Evolutionary conservation across 2,888 invertebrate species (phyloP), one percentile per base, ranked within the genome.

Genomic region (Apamea crenata): DNA sequence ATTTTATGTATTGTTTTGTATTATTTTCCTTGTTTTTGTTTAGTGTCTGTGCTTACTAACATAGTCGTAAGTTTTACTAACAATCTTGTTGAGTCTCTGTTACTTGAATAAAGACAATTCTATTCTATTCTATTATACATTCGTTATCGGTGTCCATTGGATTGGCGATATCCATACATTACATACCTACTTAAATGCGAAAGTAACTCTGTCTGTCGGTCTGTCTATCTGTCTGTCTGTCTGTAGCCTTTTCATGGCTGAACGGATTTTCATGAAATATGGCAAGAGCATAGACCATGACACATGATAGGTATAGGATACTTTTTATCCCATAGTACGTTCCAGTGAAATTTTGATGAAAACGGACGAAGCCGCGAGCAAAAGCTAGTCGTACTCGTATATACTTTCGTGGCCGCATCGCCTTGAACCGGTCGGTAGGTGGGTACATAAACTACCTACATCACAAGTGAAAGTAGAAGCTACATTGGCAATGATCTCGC

Each of bases 401-500:
- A n/a, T 44, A 65, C 53, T 50, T 69, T 32, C 69, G 32, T 69
- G n/a, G 0, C 25, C 12, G 21, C n/a, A 8, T 61, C 36, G 66
- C 63, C 71, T 72, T 75, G 65, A 67, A 68, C 84, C 69, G 50
- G 83, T 74, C 18, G 29, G 25, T 16, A 50, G 21, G 25, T 71
- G 50, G 29, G 25, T 53, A 50, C 61, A 25, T 72, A 32, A 25
- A 59, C 73, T 61, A 40, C 50, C 50, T 59, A 59, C 61, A 25
- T 16, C 21, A 3, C 25, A 56, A 80, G 88, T 82, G 88, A 89
- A 88, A 88, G 88, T 86, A 56, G 53, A 47, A 74, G 66, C 14
- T 76, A 67, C 79, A 78, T 66, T 89, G 79, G 74, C 89, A 84
- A 74, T 83, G 81, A 78, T 75, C 80, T 75, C 73, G 68, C 79